Conservation (phyloP, 2,888 invertebrate genomes). For the Dasysyrphus tricinctus region DNA sequence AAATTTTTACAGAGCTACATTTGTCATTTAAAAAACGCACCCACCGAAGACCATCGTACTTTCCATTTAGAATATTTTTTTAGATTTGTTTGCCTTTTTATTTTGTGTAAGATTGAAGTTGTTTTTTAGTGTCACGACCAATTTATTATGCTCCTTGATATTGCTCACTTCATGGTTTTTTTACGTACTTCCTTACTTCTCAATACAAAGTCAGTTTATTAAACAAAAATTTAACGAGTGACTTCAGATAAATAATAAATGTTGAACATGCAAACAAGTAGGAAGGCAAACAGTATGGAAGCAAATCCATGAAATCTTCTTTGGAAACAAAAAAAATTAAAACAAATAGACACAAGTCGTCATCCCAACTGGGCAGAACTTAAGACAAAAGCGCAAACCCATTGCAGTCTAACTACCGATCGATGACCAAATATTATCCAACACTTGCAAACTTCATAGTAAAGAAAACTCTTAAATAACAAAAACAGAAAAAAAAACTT, state of each 20-base stretch:
- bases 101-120: background rate
- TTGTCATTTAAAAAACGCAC: background rate
- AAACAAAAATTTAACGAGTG: conserved; percentile 53
- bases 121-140: background rate
- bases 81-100: background rate
- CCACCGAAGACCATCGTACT: too few relatives aligned
- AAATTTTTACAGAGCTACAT: background rate
- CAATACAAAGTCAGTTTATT: background rate
- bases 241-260: conserved; percentile 59
- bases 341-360: conserved; percentile 24
- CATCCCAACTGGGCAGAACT: conserved; percentile 35
- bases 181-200: background rate
- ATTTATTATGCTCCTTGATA: background rate
- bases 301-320: background rate
- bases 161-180: background rate
- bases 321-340: background rate
- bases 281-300: conserved; percentile 31
- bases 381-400: conserved; percentile 32
- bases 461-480: conserved; percentile 6
- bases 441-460: conserved; percentile 21
- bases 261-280: conserved; percentile 67
- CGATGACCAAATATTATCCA: conserved; percentile 27
- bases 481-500: conserved; percentile 3
- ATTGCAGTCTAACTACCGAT: conserved; percentile 23
- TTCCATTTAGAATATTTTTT: background rate